Evolutionary conservation across 2,888 invertebrate genomes (phyloP), one percentile per base, ranked within the genome.

Genomic region (Catocala fraxini): DNA sequence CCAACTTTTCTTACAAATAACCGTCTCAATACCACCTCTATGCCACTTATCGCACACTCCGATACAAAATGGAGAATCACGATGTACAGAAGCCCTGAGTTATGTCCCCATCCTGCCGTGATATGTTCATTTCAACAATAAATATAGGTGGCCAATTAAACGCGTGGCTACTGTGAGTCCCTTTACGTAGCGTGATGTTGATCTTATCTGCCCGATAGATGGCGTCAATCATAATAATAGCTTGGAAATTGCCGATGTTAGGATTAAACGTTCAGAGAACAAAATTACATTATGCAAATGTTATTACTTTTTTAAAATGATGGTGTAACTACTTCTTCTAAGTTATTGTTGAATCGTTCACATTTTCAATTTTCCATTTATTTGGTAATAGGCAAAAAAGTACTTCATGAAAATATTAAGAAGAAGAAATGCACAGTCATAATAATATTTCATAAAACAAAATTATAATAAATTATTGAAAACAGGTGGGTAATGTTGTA

Each of bases 91-190:
- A 89, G 91, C 88, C 63, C 86, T 92, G 92, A 93, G 91, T 94
- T 92, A 94, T 90, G 92, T 93, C 91, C 88, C 81, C 83, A 83
- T 80, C 83, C 77, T 79, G 75, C 79, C 80, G 78, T 92, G 92
- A 93, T 93, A 92, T 92, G 91, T 93, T 92, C 93, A 93, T 92
- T 89, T 88, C 87, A 89, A 93, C 92, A 92, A 94, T 94, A 94
- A 93, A 93, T 93, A 93, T 90, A 83, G 86, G 80, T 79, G 86
- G 87, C 90, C 93, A 94, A 94, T 93, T 94, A 94, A 90, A 89
- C 79, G 79, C 81, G 71, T 70, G 79, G 80, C 75, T 79, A 80
- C 80, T 71, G 84, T 79, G 73, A 63, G 77, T 63, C 56, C 56
- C 65, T 15, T 13, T 15, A 12, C 63, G 61, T 63, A 60, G 65